Percentiles rank a stretch among this genome's conserved stretches.
Conservation (phyloP, 2,888 invertebrate species). For the Encarsia formosa region DNA sequence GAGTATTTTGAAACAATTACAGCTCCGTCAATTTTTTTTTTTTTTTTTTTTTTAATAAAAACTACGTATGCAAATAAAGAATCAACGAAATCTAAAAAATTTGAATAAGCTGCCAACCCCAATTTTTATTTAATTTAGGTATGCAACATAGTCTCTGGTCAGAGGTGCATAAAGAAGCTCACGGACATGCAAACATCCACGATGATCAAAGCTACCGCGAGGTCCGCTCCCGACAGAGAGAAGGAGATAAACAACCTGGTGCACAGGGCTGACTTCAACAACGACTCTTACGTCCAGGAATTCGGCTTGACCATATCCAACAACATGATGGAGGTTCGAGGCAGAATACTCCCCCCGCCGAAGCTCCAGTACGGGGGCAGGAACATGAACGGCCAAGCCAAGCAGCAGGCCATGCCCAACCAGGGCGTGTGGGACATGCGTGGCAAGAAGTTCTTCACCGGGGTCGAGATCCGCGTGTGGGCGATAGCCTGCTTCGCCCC, state of each 20-base stretch:
- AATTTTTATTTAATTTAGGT: conserved; percentile 63
- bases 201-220: conserved; percentile 99
- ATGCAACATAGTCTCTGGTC: conserved; percentile 98
- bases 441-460: conserved; percentile 99
- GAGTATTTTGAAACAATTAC: no score
- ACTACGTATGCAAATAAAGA: no score
- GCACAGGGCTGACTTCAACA: conserved; percentile 96
- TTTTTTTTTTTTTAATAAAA: no score
- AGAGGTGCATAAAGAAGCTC: conserved; percentile 98
- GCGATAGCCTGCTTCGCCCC: conserved; percentile 99
- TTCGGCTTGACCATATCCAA: conserved; percentile 97
- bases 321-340: conserved; percentile 99
- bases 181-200: conserved; percentile 99
- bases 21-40: no score
- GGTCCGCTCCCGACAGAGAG: conserved; percentile 92
- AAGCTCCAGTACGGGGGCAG: conserved; percentile 98
- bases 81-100: no score
- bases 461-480: conserved; percentile 98
- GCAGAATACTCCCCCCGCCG: conserved; percentile 94
- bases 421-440: conserved; percentile 99
- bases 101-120: no score
- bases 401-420: conserved; percentile 95
- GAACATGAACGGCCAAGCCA: conserved; percentile 81
- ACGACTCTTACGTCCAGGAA: conserved; percentile 97
- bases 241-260: conserved; percentile 98